Evolutionary conservation across 2,113 vertebrate genomes (phyloP).

Genomic region (Climacteris rufus): DNA sequence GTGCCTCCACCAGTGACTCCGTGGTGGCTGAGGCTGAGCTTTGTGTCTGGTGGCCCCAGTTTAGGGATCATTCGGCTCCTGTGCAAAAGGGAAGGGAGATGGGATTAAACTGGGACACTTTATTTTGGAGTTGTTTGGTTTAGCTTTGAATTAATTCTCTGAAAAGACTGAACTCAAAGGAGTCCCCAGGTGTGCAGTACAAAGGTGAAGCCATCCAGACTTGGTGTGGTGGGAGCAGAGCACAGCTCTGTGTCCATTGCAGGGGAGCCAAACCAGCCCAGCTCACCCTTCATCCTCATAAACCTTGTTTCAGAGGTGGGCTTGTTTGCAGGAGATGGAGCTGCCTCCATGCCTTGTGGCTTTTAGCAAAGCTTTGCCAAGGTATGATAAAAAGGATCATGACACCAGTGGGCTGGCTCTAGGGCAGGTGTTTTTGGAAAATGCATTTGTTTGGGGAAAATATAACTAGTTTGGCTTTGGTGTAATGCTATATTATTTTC

Average conservation of each 20-base stretch:
- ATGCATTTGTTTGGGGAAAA: neutral
- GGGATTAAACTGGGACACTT: neutral
- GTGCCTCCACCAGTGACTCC: neutral
- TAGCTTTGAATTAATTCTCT: neutral
- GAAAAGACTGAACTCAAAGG: neutral
- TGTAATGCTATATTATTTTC: neutral
- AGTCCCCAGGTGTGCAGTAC: accelerated
- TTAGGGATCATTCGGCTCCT: neutral
- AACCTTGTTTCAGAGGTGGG: neutral
- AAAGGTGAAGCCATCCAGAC: neutral
- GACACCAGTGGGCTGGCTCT: neutral
- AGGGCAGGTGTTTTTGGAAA: neutral
- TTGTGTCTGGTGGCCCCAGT: neutral
- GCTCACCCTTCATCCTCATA: neutral
- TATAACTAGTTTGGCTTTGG: neutral
- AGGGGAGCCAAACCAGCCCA: neutral
- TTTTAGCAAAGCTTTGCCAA: neutral
- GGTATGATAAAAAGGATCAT: neutral
- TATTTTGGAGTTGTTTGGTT: neutral
- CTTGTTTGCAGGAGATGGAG: neutral
- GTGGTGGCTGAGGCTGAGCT: neutral
- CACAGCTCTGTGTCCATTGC: neutral
- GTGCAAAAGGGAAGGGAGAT: neutral
- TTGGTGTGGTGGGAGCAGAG: neutral
- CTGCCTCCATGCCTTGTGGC: neutral